phyloP scores from a whole-genome alignment of 2,797 vertebrate species.

The Tolypeutes matacus region DNA sequence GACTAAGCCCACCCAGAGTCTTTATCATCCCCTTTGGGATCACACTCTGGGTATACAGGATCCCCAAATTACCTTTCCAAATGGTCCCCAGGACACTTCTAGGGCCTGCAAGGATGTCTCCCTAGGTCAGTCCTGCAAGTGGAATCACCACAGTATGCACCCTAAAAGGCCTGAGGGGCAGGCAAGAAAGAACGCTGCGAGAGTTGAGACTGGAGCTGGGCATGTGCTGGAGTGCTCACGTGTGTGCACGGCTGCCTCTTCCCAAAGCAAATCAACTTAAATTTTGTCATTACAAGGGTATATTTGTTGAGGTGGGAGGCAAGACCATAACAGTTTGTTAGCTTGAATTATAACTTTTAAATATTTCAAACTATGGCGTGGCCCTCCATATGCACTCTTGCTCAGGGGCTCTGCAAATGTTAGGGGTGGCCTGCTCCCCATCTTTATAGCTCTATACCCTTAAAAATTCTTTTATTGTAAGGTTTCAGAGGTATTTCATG shows the following conservation, averaged over 20 bases:
- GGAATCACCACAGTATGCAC: background rate
- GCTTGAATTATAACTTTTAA: conserved; percentile 47
- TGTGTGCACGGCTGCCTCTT: background rate
- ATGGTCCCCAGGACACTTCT: background rate
- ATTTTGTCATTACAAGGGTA: background rate
- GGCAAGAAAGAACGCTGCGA: background rate
- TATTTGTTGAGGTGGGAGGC: background rate
- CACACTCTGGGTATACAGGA: background rate
- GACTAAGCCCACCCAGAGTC: background rate
- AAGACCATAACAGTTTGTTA: background rate
- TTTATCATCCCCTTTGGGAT: background rate
- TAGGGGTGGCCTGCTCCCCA: background rate
- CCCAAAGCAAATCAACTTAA: background rate
- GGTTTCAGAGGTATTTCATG: background rate
- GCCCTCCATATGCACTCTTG: background rate
- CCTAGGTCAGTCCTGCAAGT: background rate
- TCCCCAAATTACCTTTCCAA: background rate
- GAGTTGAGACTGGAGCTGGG: background rate
- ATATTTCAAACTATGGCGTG: background rate
- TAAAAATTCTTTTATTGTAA: background rate
- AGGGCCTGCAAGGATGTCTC: background rate
- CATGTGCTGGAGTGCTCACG: rapidly evolving
- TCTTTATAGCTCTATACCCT: background rate
- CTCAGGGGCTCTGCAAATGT: background rate
- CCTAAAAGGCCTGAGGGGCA: background rate